phyloP scores from a whole-genome alignment of 2,797 vertebrate genomes.

The Chromobotia macracanthus region DNA sequence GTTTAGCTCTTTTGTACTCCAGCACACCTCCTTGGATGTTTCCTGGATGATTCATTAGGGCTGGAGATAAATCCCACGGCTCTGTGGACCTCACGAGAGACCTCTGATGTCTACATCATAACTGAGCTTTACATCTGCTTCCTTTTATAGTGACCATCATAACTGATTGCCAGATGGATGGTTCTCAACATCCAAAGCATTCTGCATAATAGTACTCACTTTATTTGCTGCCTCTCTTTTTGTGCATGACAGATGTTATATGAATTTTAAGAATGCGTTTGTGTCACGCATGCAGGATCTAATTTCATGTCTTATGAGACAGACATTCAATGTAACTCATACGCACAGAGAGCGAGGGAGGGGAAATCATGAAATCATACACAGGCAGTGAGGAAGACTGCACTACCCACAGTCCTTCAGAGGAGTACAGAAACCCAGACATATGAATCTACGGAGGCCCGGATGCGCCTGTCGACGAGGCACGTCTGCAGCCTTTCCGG shows the following conservation, averaged over 20 bases:
- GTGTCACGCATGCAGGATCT: conserved; percentile 4
- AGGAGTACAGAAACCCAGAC: conserved; percentile 51
- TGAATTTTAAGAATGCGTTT: not conserved
- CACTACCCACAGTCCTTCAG: conserved; percentile 74
- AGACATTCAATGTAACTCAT: not conserved
- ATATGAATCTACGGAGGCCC: conserved; percentile 76
- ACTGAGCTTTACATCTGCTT: too few relatives aligned
- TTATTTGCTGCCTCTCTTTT: too few relatives aligned
- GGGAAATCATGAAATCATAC: conserved; percentile 4
- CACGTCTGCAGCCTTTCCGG: conserved; percentile 72
- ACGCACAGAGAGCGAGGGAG: not conserved
- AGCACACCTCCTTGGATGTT: too few relatives aligned
- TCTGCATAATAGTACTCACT: too few relatives aligned
- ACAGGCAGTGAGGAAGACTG: conserved; percentile 64
- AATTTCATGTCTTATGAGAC: conserved; percentile 4
- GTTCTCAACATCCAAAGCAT: too few relatives aligned
- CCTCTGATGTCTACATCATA: too few relatives aligned
- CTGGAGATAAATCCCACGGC: too few relatives aligned
- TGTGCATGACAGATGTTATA: not conserved
- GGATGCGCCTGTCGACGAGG: conserved; percentile 73
- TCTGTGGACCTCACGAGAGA: too few relatives aligned
- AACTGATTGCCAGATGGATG: too few relatives aligned
- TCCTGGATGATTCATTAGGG: too few relatives aligned
- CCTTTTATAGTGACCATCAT: too few relatives aligned
- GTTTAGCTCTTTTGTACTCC: too few relatives aligned